Percentiles rank a stretch among this genome's conserved stretches.
Conservation (phyloP, 2,113 vertebrate genomes). For the Hippolais icterina region DNA sequence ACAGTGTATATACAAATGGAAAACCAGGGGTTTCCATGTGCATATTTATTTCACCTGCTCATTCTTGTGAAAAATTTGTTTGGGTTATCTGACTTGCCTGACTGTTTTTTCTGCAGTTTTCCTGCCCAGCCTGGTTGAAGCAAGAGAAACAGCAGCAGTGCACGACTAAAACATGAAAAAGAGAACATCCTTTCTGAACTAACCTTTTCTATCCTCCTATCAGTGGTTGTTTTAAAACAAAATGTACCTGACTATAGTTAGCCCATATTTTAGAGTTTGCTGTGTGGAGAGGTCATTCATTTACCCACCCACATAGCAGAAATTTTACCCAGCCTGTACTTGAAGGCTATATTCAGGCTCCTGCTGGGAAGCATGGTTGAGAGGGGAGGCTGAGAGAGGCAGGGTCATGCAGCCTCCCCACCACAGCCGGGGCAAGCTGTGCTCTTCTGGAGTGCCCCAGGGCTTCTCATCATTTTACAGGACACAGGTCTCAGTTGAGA, state of each 20-base stretch:
- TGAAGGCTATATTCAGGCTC: neutral
- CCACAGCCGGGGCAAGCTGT: fast-evolving
- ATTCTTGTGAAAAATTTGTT: neutral
- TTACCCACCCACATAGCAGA: neutral
- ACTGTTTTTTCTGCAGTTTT: neutral
- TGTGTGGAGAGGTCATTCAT: neutral
- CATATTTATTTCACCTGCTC: neutral
- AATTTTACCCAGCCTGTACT: neutral
- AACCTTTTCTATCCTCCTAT: neutral
- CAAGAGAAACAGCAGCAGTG: neutral
- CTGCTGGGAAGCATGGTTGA: neutral
- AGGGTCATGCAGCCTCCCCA: fast-evolving
- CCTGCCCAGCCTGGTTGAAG: neutral
- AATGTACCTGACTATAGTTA: neutral
- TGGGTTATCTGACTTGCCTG: neutral
- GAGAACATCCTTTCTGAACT: neutral
- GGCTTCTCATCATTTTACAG: neutral
- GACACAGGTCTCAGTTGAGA: neutral
- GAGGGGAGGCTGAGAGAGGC: neutral
- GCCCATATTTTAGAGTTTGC: neutral
- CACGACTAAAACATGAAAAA: neutral
- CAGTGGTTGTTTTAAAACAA: neutral
- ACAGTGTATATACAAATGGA: neutral
- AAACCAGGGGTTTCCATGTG: neutral
- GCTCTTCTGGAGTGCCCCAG: fast-evolving